Evolutionary conservation across 1,140 invertebrate species (phyloP).

Genomic region (Scaptomyza pallida): DNA sequence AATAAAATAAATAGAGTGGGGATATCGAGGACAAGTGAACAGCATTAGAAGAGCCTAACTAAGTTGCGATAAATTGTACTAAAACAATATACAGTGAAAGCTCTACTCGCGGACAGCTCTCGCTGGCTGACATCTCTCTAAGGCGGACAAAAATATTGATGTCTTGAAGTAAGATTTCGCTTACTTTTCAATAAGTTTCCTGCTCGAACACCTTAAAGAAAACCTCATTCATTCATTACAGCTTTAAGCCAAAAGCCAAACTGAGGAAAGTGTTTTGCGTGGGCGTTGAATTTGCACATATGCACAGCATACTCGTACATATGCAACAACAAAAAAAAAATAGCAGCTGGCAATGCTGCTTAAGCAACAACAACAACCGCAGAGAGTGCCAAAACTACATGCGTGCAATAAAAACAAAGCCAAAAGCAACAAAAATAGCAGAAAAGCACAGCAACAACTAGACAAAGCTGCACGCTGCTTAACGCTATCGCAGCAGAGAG

Average conservation of each 20-base stretch:
- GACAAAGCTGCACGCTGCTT: conserved; percentile 9
- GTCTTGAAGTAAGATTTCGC: no score
- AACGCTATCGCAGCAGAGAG: not conserved
- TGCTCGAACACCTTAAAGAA: no score
- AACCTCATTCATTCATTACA: not conserved
- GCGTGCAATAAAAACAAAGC: conserved; percentile 39
- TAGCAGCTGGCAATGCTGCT: conserved; percentile 45
- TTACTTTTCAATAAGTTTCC: no score
- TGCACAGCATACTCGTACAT: not conserved
- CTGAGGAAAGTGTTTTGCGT: not conserved
- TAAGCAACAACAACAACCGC: conserved; percentile 22
- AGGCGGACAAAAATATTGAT: no score
- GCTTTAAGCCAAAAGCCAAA: not conserved
- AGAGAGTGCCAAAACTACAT: conserved; percentile 41
- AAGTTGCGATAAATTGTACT: no score
- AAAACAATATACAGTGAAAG: no score
- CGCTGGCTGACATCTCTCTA: no score
- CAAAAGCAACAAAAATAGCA: not conserved
- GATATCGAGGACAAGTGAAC: no score
- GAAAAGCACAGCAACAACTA: conserved; percentile 10
- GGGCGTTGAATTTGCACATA: conserved; percentile 17
- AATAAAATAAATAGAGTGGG: no score
- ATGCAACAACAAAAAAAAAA: conserved; percentile 9
- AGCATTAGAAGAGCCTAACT: no score
- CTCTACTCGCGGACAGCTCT: no score